Conservation (phyloP, 1,140 invertebrate genomes). For the Acromyrmex heyeri region DNA sequence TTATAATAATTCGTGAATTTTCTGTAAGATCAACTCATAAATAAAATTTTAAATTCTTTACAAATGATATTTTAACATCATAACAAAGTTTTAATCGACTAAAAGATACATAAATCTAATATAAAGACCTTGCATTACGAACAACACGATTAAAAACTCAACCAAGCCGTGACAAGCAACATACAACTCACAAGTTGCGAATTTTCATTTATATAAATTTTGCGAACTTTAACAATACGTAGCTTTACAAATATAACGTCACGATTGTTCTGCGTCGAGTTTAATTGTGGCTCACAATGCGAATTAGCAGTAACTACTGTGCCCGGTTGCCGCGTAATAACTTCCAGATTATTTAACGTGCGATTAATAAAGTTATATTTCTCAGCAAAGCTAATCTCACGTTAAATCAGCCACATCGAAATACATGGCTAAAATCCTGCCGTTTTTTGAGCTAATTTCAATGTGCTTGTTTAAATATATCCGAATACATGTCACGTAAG, state of each 20-base stretch:
- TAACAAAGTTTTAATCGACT: conserved; percentile 10
- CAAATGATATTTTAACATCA: background rate
- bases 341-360: conserved; percentile 65
- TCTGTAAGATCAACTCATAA: background rate
- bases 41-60: conserved; percentile 1
- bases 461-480: conserved; percentile 1
- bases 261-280: conserved; percentile 26
- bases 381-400: conserved; percentile 39
- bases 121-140: background rate
- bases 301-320: conserved; percentile 62
- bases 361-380: conserved; percentile 66
- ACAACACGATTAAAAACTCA: conserved; percentile 28
- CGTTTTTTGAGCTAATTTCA: conserved; percentile 39
- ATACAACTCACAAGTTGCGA: conserved; percentile 8
- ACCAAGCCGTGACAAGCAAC: background rate
- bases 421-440: conserved; percentile 33
- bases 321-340: conserved; percentile 64
- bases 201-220: conserved; percentile 35
- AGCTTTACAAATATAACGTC: conserved; percentile 18
- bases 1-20: background rate
- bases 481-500: conserved; percentile 1
- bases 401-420: conserved; percentile 60
- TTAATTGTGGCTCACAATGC: conserved; percentile 62
- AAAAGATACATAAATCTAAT: conserved; percentile 33
- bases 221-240: conserved; percentile 12